A percentile compares a stretch with the other conserved stretches of the same genome.
Evolutionary conservation across 2,888 invertebrate species (phyloP).

Genomic region (Apodemia zela): DNA sequence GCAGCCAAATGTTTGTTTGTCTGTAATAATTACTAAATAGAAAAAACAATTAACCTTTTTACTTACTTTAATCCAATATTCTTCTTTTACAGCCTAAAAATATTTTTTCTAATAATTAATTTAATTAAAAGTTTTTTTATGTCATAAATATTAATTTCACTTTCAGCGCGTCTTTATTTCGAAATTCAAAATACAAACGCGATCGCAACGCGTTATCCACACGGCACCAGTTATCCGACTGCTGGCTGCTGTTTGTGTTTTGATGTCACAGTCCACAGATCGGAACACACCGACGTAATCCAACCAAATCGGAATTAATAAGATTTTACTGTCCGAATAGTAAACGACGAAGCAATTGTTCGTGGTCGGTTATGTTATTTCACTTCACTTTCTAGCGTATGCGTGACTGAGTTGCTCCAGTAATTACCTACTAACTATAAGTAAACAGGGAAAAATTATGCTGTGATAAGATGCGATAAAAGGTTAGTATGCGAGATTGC

Average conservation of each 20-base stretch:
- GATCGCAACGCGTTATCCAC: slow-evolving; percentile 33
- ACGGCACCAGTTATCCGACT: slow-evolving; percentile 46
- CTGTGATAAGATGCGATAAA: slow-evolving; percentile 8
- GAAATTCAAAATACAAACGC: slow-evolving; percentile 33
- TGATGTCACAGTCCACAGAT: slow-evolving; percentile 49
- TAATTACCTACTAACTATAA: slow-evolving; percentile 39
- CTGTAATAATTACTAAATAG: too few relatives aligned
- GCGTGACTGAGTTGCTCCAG: slow-evolving; percentile 43
- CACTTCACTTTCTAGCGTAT: slow-evolving; percentile 56
- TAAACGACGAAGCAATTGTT: slow-evolving; percentile 40
- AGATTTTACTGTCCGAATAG: slow-evolving; percentile 42
- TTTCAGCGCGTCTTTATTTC: slow-evolving; percentile 31
- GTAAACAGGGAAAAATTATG: slow-evolving; percentile 27
- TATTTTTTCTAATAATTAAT: not conserved
- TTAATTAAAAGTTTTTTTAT: not conserved
- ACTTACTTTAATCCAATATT: not conserved
- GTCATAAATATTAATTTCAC: slow-evolving; percentile 12
- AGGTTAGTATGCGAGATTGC: slow-evolving; percentile 13
- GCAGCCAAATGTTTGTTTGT: too few relatives aligned
- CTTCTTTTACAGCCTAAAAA: not conserved
- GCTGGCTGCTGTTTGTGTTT: slow-evolving; percentile 38
- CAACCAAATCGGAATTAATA: slow-evolving; percentile 59
- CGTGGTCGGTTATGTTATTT: slow-evolving; percentile 51
- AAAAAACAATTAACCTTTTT: not conserved
- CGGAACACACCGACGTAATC: slow-evolving; percentile 65